These are phyloP conservation scores for Colius striatus DNA, from an alignment of 2,113 vertebrate species.

Conservation along the genomic window DNA sequence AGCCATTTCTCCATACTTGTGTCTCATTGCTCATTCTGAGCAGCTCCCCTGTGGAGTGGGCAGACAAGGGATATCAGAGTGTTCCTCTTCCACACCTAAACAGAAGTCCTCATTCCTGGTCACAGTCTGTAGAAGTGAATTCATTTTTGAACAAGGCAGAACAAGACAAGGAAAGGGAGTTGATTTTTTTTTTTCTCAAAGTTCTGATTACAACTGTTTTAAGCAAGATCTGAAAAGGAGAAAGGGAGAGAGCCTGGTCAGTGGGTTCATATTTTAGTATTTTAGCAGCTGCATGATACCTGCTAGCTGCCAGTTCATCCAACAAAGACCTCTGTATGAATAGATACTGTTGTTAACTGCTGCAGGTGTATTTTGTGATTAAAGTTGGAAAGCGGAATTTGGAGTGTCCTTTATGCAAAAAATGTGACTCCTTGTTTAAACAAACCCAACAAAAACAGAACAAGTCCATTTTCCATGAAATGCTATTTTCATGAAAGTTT, in stretches of 20 bases:
- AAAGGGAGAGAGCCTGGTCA: background rate
- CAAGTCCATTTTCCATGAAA: background rate
- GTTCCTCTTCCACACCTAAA: background rate
- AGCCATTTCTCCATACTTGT: background rate
- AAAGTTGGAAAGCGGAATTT: background rate
- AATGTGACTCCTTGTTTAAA: background rate
- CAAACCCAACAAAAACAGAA: background rate
- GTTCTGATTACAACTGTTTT: background rate
- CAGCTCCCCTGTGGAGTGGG: background rate
- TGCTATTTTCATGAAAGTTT: background rate
- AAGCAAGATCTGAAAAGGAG: background rate
- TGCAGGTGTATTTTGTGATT: background rate
- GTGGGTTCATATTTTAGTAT: background rate
- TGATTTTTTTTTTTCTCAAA: background rate
- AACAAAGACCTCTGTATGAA: background rate
- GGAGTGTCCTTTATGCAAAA: background rate
- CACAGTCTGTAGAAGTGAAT: background rate
- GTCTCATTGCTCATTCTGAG: background rate
- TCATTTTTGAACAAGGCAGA: background rate
- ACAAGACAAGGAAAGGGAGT: background rate
- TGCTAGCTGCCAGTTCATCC: background rate
- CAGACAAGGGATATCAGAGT: background rate
- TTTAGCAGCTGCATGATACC: background rate
- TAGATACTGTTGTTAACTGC: background rate
- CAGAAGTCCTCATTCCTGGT: background rate